Conservation (phyloP, 2,888 invertebrate genomes). For the Drosophila atripex region DNA sequence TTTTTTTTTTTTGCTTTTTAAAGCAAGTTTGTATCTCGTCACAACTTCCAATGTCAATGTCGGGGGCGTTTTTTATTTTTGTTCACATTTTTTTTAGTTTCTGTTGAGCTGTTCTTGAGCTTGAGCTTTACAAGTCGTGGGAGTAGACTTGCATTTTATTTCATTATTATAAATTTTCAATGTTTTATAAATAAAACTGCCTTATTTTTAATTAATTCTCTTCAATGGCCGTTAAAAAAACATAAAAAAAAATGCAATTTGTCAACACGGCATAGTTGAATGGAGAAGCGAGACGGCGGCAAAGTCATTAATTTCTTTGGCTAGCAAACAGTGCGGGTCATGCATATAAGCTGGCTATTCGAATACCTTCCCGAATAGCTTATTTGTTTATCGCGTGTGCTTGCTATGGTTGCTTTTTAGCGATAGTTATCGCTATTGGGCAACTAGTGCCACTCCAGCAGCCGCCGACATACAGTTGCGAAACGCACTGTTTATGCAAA, state of each 20-base stretch:
- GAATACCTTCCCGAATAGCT: background rate
- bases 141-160: slow-evolving; percentile 27
- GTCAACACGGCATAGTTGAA: slow-evolving; percentile 35
- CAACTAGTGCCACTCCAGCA: too few relatives aligned
- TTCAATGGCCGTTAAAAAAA: slow-evolving; percentile 19
- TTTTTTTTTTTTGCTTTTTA: too few relatives aligned
- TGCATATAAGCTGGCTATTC: background rate
- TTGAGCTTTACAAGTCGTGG: slow-evolving; percentile 31
- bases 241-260: slow-evolving; percentile 50
- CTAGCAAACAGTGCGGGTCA: slow-evolving; percentile 19
- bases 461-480: slow-evolving; percentile 3
- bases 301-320: slow-evolving; percentile 30
- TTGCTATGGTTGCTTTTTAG: background rate
- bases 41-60: slow-evolving; percentile 66
- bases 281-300: background rate
- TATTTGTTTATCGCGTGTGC: background rate
- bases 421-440: background rate
- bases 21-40: slow-evolving; percentile 12
- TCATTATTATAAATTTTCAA: background rate
- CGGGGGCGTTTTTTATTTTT: slow-evolving; percentile 69
- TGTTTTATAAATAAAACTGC: slow-evolving; percentile 8
- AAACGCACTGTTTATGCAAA: slow-evolving; percentile 40
- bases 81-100: too few relatives aligned
- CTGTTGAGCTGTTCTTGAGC: background rate
- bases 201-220: slow-evolving; percentile 33